A percentile compares a stretch with the other conserved stretches of the same genome.
Conservation (phyloP, 2,888 invertebrate species). For the Drosophila anomalata region DNA sequence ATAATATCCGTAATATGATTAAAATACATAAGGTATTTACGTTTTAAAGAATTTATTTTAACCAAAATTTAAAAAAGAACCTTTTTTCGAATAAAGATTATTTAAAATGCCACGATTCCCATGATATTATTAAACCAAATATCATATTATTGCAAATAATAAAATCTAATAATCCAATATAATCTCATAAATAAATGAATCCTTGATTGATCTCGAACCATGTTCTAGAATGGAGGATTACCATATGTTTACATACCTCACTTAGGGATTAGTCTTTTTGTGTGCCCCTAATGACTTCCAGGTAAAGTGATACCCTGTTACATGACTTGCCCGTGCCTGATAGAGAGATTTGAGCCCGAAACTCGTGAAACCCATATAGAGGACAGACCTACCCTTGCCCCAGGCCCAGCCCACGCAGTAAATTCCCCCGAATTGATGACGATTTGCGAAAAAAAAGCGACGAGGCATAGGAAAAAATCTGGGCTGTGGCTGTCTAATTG, state of each 20-base stretch:
- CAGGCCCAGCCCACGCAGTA: slow-evolving; percentile 38
- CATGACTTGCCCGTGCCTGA: slow-evolving; percentile 62
- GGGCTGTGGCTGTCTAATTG: slow-evolving; percentile 64
- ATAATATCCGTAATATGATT: too few species aligned
- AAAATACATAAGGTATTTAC: too few species aligned
- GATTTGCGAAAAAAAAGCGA: slow-evolving; percentile 51
- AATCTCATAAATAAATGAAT: background rate
- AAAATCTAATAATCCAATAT: too few species aligned
- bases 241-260: slow-evolving; percentile 30
- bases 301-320: slow-evolving; percentile 63
- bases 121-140: too few species aligned
- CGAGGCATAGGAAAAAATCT: slow-evolving; percentile 43
- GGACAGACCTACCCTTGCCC: slow-evolving; percentile 37
- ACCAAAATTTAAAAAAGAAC: too few species aligned
- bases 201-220: slow-evolving; percentile 15
- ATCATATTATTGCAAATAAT: too few species aligned
- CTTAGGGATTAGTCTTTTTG: slow-evolving; percentile 29
- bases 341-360: slow-evolving; percentile 16
- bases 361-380: slow-evolving; percentile 22
- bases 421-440: slow-evolving; percentile 57
- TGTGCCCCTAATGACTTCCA: slow-evolving; percentile 77
- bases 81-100: too few species aligned
- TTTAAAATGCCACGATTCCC: too few species aligned
- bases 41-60: too few species aligned
- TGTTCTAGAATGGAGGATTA: background rate